Evolutionary conservation across 2,888 invertebrate species (phyloP), one percentile per base, ranked within the genome.

Genomic region (Ornithoptera priamus): DNA sequence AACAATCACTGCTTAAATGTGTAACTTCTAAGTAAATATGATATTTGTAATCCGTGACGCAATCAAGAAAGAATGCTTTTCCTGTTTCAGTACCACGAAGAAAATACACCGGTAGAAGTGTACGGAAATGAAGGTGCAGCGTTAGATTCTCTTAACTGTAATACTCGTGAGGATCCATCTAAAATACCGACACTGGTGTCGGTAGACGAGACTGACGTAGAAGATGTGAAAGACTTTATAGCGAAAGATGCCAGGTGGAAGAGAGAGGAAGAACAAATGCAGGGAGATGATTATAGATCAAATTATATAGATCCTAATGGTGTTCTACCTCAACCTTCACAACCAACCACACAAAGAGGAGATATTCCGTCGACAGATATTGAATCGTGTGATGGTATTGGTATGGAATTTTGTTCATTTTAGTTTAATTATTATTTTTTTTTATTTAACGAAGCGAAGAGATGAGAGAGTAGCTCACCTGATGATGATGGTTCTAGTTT

Each of bases 21-120:
- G 5, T 3, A 30, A 30, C 30, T 30, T 39, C 39, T 39, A 39
- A 39, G 39, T 39, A 39, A 39, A 39, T 39, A 39, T 39, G 7
- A 39, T 39, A 39, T 39, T 39, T 0, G 39, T 39, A 39, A 39
- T 39, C 39, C 4, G 10, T 39, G 39, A 39, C 39, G 10, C 10
- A 10, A 39, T 39, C 8, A 39, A 39, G 39, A 39, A 39, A 39
- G 22, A 39, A 39, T 10, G 7, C 30, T 36, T 7, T 30, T n/a
- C 0, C 24, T 3, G 58, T 70, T 70, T 63, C 83, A 95, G 95
- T 93, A 93, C 74, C 93, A 94, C 70, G 94, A 95, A 83, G 93
- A 94, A 80, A 93, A 93, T 71, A 93, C 94, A 62, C 90, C 90
- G 12, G 86, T 95, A 57, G 92, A 94, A 81, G 85, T 95, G 20